phyloP scores from a whole-genome alignment of 2,113 vertebrate species.

The Sphyrna mokarran region DNA sequence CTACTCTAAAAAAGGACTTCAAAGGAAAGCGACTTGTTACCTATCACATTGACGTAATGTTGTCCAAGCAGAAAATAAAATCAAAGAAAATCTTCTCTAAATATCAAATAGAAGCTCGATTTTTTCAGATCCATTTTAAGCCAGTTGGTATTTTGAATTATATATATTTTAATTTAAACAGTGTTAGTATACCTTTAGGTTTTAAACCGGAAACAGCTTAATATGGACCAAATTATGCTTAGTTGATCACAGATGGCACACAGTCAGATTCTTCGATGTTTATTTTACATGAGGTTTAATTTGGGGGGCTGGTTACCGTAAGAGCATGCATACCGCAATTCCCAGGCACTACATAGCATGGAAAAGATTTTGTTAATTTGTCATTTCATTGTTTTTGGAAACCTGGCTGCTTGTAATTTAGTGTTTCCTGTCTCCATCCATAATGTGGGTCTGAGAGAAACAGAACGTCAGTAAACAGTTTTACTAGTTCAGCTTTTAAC shows the following conservation, averaged over 20 bases:
- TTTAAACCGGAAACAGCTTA: neutral
- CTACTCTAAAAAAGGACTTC: neutral
- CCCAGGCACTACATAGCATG: neutral
- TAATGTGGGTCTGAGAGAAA: neutral
- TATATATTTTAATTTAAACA: neutral
- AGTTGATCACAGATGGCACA: neutral
- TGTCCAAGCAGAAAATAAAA: neutral
- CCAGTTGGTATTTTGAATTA: neutral
- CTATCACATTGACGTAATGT: neutral
- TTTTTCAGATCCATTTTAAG: neutral
- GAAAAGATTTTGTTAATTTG: slow-evolving; percentile 2
- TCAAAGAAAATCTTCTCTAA: neutral
- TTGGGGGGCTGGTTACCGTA: neutral
- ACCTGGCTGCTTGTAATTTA: neutral
- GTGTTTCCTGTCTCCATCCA: neutral
- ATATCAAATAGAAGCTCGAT: neutral
- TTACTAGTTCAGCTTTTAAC: neutral
- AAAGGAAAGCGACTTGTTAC: neutral
- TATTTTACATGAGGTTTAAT: neutral
- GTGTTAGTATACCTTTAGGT: neutral
- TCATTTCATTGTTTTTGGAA: neutral
- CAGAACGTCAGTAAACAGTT: neutral
- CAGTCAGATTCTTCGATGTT: neutral
- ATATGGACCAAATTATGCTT: neutral
- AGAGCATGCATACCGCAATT: neutral